phyloP scores from a whole-genome alignment of 2,797 vertebrate species.

The Gallinago stenura region DNA sequence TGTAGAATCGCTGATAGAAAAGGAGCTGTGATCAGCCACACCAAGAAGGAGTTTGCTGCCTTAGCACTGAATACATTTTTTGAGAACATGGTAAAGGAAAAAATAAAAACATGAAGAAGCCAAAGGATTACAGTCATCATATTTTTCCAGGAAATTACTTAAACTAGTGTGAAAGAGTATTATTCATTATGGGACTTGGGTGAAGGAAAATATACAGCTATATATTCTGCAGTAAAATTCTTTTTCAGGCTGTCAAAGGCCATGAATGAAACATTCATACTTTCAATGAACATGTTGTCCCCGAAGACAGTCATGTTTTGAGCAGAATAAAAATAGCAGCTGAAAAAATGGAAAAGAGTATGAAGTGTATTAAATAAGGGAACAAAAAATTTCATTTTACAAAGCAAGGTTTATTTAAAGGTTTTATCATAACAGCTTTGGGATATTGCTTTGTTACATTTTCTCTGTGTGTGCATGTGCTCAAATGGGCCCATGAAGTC shows the following conservation, averaged over 20 bases:
- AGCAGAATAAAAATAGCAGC: constrained; percentile 54
- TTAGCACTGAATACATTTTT: not conserved
- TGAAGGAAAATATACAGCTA: not conserved
- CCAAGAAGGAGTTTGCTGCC: not conserved
- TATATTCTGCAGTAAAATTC: not conserved
- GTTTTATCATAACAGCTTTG: not conserved
- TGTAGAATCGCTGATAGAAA: not conserved
- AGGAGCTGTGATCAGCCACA: not conserved
- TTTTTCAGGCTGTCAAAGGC: constrained; percentile 6
- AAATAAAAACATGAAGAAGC: not conserved
- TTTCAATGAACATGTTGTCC: constrained; percentile 32
- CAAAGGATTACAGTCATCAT: not conserved
- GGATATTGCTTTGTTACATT: not conserved
- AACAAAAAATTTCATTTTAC: not conserved
- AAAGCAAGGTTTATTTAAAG: not conserved
- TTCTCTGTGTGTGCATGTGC: not conserved
- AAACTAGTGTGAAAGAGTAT: constrained; percentile 19
- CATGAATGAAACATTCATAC: constrained; percentile 60
- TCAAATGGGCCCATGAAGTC: not conserved
- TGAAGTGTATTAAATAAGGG: not conserved
- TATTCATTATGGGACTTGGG: not conserved
- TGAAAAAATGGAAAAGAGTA: constrained; percentile 33
- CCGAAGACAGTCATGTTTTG: constrained; percentile 34
- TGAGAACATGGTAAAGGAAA: not conserved
- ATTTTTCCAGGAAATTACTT: constrained; percentile 32